Base-by-base conservation (phyloP, 2,888 invertebrate species). In the Ephialtes manifestator region DNA sequence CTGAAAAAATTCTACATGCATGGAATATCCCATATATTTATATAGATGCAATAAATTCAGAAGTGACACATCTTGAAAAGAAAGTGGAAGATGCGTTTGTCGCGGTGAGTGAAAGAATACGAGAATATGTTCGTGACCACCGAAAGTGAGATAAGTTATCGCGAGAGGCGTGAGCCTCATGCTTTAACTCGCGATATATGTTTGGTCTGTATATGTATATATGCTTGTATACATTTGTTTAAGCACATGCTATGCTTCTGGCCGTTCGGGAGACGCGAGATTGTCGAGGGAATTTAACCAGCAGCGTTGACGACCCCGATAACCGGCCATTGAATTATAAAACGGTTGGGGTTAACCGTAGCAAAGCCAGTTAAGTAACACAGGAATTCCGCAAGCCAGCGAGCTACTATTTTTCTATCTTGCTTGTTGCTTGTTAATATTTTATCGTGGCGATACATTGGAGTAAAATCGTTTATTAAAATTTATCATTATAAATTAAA, bases 61-160 rank as follows among this genome's bases (percentile, higher is more conserved):
- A 24, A 28, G 58, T 28, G 28, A 58, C 24, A 58, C 28, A 58
- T 15, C 13, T 24, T 24, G 11, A 8, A 20, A 24, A 10, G 11
- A 24, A 55, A 24, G 55, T 20, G 24, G 24, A 55, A 55, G 55
- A 24, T 24, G 55, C 55, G 8, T 55, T 13, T 20, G 10, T 55
- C 58, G 67, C 8, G 15, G 20, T 8, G 15, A 13, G 51, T 15
- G 35, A 24, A 35, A 20, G 39, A 65, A 18, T 63, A 15, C 20
- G 24, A 65, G 53, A 65, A 10, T 15, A 18, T 8, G 46, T n/a
- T 65, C 35, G 35, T 4, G 31, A 20, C 20, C 15, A 39, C 51
- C 65, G 53, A 53, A 70, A 76, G 20, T 39, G 51, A 39, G 65
- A 79, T 79, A 63, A 51, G 74, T 31, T 80, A 80, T 80, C 72